Evolutionary conservation across 2,113 vertebrate genomes (phyloP), one percentile per base, ranked within the genome.

Genomic region (Charadrius vociferus): DNA sequence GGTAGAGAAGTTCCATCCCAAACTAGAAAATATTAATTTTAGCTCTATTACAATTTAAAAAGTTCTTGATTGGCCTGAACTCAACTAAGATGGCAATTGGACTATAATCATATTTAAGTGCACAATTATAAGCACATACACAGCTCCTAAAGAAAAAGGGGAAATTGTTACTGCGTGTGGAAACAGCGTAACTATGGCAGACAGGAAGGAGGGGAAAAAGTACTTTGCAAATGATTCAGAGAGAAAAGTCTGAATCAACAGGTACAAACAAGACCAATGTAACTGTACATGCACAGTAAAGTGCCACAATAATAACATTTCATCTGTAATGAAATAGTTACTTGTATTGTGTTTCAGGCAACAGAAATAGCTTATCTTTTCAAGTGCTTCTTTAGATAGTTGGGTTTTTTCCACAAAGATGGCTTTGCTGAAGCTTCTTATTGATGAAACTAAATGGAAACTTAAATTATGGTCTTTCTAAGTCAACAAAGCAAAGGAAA

Each of bases 271-370:
- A 73, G 34, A 81, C 66, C 62, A 80, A 4, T 39, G 50, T 78
- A 92, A 85, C 53, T 53, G 36, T 37, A 73, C 94, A 93, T 95
- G 95, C 94, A 85, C 67, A 21, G 45, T 83, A 43, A 71, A 86
- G 79, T 91, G 70, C 75, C 81, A 91, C 75, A 91, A 91, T 56
- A 96, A 93, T 92, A 97, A 97, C 95, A 95, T 97, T 96, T 96
- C 97, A 97, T 97, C 39, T 82, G 52, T 87, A 95, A 95, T 93
- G 93, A 97, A 98, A 97, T 95, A 47, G 93, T 96, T 95, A 95
- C 90, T 81, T 77, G 36, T 52, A 63, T 88, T 93, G 83, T 65
- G 77, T 53, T 89, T 86, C 63, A 65, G 71, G 88, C 83, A 95
- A 83, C 68, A 95, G 79, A 94, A 90, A 56, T 3, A 84, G 95